Conservation (phyloP, 2,888 invertebrate genomes). For the Drosophila eohydei region DNA sequence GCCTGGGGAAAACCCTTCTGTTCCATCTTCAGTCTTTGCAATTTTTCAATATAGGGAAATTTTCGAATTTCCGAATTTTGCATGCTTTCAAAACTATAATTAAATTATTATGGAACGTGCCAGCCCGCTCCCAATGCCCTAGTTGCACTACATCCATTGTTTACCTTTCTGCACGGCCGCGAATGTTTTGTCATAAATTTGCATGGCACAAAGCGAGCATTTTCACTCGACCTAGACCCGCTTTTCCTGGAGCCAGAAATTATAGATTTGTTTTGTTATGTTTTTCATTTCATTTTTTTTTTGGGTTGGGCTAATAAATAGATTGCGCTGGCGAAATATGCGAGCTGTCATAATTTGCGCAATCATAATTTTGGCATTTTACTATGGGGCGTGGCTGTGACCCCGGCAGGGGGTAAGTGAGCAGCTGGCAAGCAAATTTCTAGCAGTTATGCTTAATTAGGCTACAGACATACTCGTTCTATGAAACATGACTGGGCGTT, state of each 20-base stretch:
- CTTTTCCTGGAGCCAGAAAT: slow-evolving; percentile 55
- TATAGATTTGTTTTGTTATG: slow-evolving; percentile 59
- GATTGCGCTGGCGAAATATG: slow-evolving; percentile 32
- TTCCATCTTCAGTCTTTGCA: slow-evolving; percentile 21
- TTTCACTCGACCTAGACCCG: slow-evolving; percentile 23
- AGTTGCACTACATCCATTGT: slow-evolving; percentile 46
- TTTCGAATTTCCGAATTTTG: slow-evolving; percentile 62
- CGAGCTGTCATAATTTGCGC: slow-evolving; percentile 67
- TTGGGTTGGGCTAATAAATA: slow-evolving; percentile 54
- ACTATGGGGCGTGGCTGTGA: slow-evolving; percentile 60
- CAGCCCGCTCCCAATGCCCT: slow-evolving; percentile 37
- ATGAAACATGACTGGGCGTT: slow-evolving; percentile 7
- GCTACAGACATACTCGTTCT: background rate
- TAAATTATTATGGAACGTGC: slow-evolving; percentile 74
- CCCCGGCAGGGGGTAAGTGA: slow-evolving; percentile 66
- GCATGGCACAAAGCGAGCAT: slow-evolving; percentile 67
- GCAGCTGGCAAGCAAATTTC: slow-evolving; percentile 53
- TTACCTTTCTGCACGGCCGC: slow-evolving; percentile 65
- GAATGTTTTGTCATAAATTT: slow-evolving; percentile 80
- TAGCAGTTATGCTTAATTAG: slow-evolving; percentile 57
- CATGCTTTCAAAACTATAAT: slow-evolving; percentile 74
- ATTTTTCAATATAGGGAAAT: slow-evolving; percentile 61
- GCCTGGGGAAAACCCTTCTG: slow-evolving; percentile 48
- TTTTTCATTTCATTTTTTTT: slow-evolving; percentile 19
- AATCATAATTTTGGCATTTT: slow-evolving; percentile 73